These are phyloP conservation scores for Procambarus clarkii DNA, from an alignment of 1,140 invertebrate species.

Conservation along the genomic window DNA sequence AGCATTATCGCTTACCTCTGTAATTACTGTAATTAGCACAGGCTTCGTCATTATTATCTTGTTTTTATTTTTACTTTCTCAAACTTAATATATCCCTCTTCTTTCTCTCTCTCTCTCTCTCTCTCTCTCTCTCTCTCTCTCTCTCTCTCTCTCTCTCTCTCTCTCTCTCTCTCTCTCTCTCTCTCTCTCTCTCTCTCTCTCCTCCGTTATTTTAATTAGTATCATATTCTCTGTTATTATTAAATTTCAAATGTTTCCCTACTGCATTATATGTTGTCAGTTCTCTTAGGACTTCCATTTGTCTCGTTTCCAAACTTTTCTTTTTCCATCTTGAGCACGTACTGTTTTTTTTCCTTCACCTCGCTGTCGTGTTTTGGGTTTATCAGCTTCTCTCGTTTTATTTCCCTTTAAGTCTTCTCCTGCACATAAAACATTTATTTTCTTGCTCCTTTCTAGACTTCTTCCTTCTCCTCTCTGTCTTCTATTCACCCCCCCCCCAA, in stretches of 20 bases:
- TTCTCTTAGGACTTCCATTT: too few relatives aligned
- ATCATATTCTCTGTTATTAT: neutral
- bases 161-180: neutral
- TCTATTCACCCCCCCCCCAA: neutral
- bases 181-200: neutral
- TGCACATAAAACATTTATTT: too few relatives aligned
- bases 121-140: slow-evolving; percentile 26
- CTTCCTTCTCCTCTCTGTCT: neutral
- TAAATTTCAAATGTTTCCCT: too few relatives aligned
- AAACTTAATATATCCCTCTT: neutral
- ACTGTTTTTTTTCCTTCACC: too few relatives aligned
- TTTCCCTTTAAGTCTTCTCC: neutral
- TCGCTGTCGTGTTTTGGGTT: too few relatives aligned
- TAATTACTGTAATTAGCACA: neutral
- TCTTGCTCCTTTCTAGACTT: neutral
- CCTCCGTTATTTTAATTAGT: neutral
- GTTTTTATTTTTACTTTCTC: neutral
- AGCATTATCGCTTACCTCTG: neutral
- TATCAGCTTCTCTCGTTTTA: too few relatives aligned
- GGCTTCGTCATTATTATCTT: neutral
- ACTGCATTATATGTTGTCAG: too few relatives aligned
- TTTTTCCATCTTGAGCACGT: too few relatives aligned
- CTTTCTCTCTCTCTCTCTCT: slow-evolving; percentile 21
- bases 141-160: neutral
- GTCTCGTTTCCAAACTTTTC: too few relatives aligned